Evolutionary conservation across 2,797 vertebrate species (phyloP), one percentile per base, ranked within the genome.

Genomic region (Thamnophis elegans): DNA sequence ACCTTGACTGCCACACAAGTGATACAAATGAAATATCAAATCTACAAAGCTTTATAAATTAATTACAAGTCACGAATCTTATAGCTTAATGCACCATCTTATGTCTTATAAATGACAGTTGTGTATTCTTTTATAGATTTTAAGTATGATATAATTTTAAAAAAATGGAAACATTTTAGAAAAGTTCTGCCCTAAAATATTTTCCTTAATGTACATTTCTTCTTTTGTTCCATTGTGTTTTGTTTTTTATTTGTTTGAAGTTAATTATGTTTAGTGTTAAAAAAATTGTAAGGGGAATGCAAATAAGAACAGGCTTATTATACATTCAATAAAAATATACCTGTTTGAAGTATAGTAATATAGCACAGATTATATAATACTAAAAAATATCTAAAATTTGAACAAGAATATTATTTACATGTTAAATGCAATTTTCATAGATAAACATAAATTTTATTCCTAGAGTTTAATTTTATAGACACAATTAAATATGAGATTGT

Each of bases 31-130:
- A 97, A 94, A 96, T 97, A 96, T 93, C 95, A 94, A 93, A 97
- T 97, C 96, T 92, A 9, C 94, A 97, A 96, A 97, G 93, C 94
- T 96, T 97, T 97, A 96, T 97, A 97, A 95, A 95, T 96, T 97
- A 97, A 95, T 97, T 97, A 97, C 96, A 97, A 97, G 95, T 95
- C 95, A 98, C 98, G 95, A 96, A 97, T 98, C 97, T 98, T 97
- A 97, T 97, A 91, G 92, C 94, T 97, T 97, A 97, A 58, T 92
- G 95, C 93, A 94, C 92, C 94, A 96, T 95, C 97, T 97, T 97
- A 96, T 96, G 97, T 97, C 97, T 98, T 93, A 94, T 97, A 98
- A 98, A 97, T 97, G 96, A 97, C 97, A 97, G 96, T 97, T 96
- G 95, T 97, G 94, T 97, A 94, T 97, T 97, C 95, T 97, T 96